Base-by-base conservation (phyloP, 2,797 vertebrate genomes). In the Babyrousa celebensis region DNA sequence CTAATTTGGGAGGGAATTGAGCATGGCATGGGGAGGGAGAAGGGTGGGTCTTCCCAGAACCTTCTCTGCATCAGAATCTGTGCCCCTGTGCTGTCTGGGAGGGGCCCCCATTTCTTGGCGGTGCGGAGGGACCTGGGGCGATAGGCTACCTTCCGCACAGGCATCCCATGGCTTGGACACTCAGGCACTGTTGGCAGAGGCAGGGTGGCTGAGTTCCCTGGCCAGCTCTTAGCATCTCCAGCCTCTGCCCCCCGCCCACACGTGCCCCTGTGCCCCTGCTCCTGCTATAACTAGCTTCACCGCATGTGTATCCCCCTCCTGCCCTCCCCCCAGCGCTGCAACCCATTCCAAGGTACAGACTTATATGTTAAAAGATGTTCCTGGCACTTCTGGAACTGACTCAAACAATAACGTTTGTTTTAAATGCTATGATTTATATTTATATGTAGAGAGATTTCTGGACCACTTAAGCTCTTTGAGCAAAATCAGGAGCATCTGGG, bases 391-490 rank as follows among this genome's bases (percentile, higher is more conserved):
- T 63, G 79, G 89, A 94, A 85, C 67, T 3, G 54, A 68, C 40
- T 79, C 63, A 72, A 89, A 62, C 78, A 95, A 16, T 16, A 23
- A 63, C 85, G 74, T 77, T 68, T 87, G 75, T 95, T 95, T 95
- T 96, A 92, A 79, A 97, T 4, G 83, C 74, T 85, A 62, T 84
- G 48, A 36, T 82, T 87, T 97, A 85, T 96, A 91, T 96, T 96
- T 97, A 95, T 97, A 58, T 36, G 54, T 79, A 68, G 36, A 86
- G 72, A 71, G 77, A 94, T 97, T 94, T 96, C 67, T 96, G 70
- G 43, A 91, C n/a, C 60, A 85, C 23, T 65, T 11, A 78, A 94
- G 67, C 40, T 93, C 36, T 93, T 97, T 89, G 74, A 32, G 10
- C 54, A 43, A 84, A 89, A 75, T 75, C 67, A 89, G 52, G 52